Conservation (phyloP, 2,888 invertebrate species). For the Shargacucullia verbasci region DNA sequence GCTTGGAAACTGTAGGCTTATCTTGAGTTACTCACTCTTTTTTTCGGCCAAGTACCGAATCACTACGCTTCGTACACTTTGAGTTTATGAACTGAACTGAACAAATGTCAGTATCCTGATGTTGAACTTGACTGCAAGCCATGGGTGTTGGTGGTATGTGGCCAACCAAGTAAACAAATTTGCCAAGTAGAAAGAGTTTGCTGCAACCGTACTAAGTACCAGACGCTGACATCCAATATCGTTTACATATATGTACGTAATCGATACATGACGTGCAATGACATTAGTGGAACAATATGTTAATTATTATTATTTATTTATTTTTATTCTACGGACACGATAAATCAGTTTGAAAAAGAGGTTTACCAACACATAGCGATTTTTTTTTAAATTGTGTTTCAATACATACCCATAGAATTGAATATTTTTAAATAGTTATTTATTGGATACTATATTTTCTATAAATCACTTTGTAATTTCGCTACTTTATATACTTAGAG, state of each 20-base stretch:
- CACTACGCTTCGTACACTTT: not conserved
- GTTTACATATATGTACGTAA: not conserved
- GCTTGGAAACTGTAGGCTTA: constrained; percentile 22
- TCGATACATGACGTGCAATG: no score
- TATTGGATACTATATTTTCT: no score
- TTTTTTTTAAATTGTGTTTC: no score
- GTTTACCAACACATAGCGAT: no score
- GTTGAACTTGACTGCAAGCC: constrained; percentile 4
- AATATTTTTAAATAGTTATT: no score
- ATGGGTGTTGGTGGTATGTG: not conserved
- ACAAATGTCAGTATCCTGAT: no score
- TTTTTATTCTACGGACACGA: no score
- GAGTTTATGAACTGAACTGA: not conserved
- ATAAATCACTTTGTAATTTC: no score
- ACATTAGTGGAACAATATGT: no score
- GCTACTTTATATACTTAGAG: not conserved
- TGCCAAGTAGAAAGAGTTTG: constrained; percentile 30
- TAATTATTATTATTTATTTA: no score
- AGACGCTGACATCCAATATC: constrained; percentile 30
- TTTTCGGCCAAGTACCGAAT: not conserved
- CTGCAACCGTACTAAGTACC: constrained; percentile 8
- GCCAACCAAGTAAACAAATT: constrained; percentile 12
- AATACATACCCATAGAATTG: no score
- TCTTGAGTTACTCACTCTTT: constrained; percentile 30
- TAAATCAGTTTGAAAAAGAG: no score